A percentile compares a stretch with the other conserved stretches of the same genome.
These are phyloP conservation scores for Callaeas wilsoni DNA, from an alignment of 2,113 vertebrate genomes.

Conservation along the genomic window DNA sequence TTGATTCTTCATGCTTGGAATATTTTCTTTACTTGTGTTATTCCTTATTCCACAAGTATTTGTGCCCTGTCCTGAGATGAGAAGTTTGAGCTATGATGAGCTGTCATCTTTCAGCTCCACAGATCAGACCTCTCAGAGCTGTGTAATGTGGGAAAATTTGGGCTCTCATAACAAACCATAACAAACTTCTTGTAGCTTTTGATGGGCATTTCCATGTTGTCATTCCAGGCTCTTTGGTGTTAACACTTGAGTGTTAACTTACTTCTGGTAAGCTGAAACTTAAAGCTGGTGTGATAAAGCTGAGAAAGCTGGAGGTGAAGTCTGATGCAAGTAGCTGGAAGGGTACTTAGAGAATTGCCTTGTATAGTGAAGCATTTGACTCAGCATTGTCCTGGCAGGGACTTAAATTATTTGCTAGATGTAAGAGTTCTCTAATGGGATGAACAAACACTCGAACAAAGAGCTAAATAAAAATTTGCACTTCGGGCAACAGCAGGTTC, in stretches of 20 bases:
- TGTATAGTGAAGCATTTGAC: background rate
- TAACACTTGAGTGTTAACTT: fast-evolving
- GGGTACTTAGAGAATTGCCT: background rate
- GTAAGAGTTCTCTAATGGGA: background rate
- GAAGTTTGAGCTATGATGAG: background rate
- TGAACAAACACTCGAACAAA: background rate
- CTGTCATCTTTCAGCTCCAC: background rate
- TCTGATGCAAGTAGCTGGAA: background rate
- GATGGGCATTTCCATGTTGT: background rate
- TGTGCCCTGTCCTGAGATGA: background rate
- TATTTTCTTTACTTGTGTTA: background rate
- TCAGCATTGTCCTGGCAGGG: background rate
- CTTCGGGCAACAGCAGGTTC: background rate
- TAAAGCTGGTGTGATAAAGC: background rate
- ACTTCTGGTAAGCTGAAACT: background rate
- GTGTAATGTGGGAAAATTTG: background rate
- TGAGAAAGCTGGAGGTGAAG: background rate
- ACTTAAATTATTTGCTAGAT: background rate
- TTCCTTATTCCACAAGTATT: background rate
- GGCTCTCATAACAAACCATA: background rate
- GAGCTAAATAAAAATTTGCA: background rate
- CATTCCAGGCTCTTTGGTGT: background rate
- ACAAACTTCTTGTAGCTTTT: background rate
- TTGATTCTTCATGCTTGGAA: background rate
- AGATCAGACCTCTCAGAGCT: background rate